phyloP scores from a whole-genome alignment of 2,888 invertebrate species.

The Heliothis peltigera region DNA sequence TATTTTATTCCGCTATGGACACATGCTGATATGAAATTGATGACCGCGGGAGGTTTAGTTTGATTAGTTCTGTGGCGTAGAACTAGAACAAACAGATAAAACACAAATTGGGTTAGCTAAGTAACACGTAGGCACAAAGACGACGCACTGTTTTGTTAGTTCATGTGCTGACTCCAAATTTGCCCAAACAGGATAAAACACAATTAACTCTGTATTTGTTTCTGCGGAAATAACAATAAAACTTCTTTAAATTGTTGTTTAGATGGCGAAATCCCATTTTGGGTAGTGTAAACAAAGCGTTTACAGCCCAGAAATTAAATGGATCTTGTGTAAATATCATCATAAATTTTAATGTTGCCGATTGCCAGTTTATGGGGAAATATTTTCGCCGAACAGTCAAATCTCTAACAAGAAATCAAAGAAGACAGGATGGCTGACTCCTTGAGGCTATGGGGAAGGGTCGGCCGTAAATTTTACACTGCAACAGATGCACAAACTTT shows the following conservation, averaged over 20 bases:
- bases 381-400: slow-evolving; percentile 15
- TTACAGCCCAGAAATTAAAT: slow-evolving; percentile 10
- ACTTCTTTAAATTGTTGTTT: slow-evolving; percentile 42
- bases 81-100: slow-evolving; percentile 51
- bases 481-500: slow-evolving; percentile 54
- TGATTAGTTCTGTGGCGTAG: slow-evolving; percentile 45
- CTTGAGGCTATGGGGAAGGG: slow-evolving; percentile 45
- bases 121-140: slow-evolving; percentile 33
- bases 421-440: slow-evolving; percentile 31
- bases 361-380: slow-evolving; percentile 5
- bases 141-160: slow-evolving; percentile 26
- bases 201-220: slow-evolving; percentile 45
- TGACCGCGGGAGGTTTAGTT: slow-evolving; percentile 39
- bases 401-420: slow-evolving; percentile 37
- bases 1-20: neutral
- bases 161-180: slow-evolving; percentile 20
- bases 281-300: slow-evolving; percentile 7
- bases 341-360: neutral
- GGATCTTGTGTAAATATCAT: neutral
- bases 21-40: slow-evolving; percentile 33
- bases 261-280: slow-evolving; percentile 10
- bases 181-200: slow-evolving; percentile 41
- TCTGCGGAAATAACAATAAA: slow-evolving; percentile 39
- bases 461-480: slow-evolving; percentile 59
- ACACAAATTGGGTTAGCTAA: slow-evolving; percentile 45